Percentiles rank a stretch among this genome's conserved stretches.
phyloP scores from a whole-genome alignment of 1,140 invertebrate genomes.

The Chrysomallon squamiferum region DNA sequence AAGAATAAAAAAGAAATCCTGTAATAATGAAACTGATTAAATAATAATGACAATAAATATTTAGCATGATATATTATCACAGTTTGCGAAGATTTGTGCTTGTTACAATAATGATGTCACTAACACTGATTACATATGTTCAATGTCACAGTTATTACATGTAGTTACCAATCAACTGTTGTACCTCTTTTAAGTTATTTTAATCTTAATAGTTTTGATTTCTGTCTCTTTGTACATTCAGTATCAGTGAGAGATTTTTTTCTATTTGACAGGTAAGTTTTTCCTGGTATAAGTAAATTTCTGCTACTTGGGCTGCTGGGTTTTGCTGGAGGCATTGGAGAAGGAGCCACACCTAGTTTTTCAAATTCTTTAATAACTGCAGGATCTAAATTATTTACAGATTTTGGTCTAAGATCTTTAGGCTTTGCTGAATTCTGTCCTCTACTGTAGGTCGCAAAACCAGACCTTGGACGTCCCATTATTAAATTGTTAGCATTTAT shows the following conservation, averaged over 20 bases:
- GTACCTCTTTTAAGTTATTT: background rate
- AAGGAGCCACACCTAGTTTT: constrained; percentile 39
- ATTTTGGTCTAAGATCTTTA: constrained; percentile 37
- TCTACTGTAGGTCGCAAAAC: constrained; percentile 39
- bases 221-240: constrained; percentile 2
- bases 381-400: constrained; percentile 13
- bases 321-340: constrained; percentile 18
- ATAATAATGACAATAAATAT: no score
- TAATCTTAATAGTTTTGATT: background rate
- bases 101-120: no score
- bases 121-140: no score
- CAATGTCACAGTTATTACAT: no score
- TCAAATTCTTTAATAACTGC: constrained; percentile 39
- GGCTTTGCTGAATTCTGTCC: constrained; percentile 35
- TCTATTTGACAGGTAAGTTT: constrained; percentile 48
- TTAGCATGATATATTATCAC: no score
- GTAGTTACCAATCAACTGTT: no score
- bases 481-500: constrained; percentile 54
- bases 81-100: no score
- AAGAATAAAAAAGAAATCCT: no score
- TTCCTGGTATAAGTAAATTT: constrained; percentile 43
- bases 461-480: constrained; percentile 46
- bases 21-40: no score
- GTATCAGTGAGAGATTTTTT: constrained; percentile 46
- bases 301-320: constrained; percentile 39